Base-by-base conservation (phyloP, 2,113 vertebrate species). In the Actenoides lindsayi region DNA sequence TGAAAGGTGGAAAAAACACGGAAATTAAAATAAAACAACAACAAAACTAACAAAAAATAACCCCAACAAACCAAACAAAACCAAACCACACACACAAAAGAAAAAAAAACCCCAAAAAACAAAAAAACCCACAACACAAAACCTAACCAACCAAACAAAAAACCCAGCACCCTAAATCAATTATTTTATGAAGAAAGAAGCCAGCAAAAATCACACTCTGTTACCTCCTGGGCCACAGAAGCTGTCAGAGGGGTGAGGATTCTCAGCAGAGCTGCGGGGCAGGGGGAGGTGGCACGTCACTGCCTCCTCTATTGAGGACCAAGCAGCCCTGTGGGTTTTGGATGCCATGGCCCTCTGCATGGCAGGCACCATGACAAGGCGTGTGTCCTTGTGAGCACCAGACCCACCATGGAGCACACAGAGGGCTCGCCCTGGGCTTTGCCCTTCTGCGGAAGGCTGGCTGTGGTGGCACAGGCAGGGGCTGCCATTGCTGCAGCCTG, bases 191-290 rank as follows among this genome's bases (percentile, higher is more conserved):
- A 7, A 10, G 39, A 56, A 51, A 54, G 51, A 78, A 65, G 6
- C 9, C 33, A 41, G 37, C 25, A 10, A 31, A 6, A 2, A 2
- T 7, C 27, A 69, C 10, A 15, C 27, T 11, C 37, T 53, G 50
- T 59, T 53, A 35, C 21, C 21, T 75, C 27, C 0, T 0, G 33
- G 48, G 33, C 11, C 1, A 1, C 5, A 6, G 25, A 2, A 33
- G 16, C 46, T 76, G 70, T 60, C 11, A 27, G 42, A 31, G 27
- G 18, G 37, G n/a, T 17, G 27, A 48, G 76, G 28, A 16, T 28
- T 15, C 13, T 44, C 24, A 31, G 62, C 8, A 18, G 50, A 60
- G 39, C 24, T 41, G 35, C 4, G 19, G 17, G 11, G 4, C 20
- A 21, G 44, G 37, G 17, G 4, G 28, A 53, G 14, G 25, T 9